phyloP scores from a whole-genome alignment of 2,888 invertebrate genomes.

The Chromoteleia sp. region DNA sequence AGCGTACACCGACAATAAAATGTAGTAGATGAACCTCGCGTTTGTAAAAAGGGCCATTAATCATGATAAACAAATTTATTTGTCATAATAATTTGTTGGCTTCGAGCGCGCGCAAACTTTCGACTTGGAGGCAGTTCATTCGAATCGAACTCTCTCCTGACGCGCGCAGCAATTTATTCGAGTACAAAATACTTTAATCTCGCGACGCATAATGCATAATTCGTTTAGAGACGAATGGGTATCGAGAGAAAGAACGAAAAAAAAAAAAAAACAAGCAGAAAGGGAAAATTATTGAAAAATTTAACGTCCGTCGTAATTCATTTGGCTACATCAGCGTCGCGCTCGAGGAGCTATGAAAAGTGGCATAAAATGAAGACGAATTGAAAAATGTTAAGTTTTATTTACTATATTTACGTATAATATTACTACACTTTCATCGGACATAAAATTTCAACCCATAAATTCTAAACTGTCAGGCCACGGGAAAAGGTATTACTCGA shows the following conservation, averaged over 20 bases:
- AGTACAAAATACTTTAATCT: conserved; percentile 22
- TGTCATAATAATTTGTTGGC: conserved; percentile 30
- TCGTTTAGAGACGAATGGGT: no score
- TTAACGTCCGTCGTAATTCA: conserved; percentile 51
- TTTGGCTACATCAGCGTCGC: conserved; percentile 28
- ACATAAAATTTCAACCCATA: conserved; percentile 59
- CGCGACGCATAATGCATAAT: conserved; percentile 17
- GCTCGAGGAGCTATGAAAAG: conserved; percentile 50
- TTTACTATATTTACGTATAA: conserved; percentile 62
- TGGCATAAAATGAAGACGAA: conserved; percentile 51
- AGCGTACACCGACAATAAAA: conserved; percentile 29
- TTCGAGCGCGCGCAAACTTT: conserved; percentile 12
- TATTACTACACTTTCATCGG: conserved; percentile 54
- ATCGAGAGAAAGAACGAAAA: no score
- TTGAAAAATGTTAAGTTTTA: conserved; percentile 68
- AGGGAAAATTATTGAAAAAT: conserved; percentile 15
- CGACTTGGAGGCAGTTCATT: neutral
- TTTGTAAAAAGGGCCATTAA: conserved; percentile 25
- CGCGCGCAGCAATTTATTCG: neutral
- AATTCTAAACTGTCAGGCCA: conserved; percentile 60
- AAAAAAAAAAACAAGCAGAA: no score
- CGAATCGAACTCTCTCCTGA: neutral
- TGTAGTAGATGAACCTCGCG: conserved; percentile 27
- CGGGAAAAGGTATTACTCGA: conserved; percentile 68
- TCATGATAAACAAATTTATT: conserved; percentile 43